These are phyloP conservation scores for Scaptomyza montana DNA, from an alignment of 1,140 invertebrate species.

Conservation along the genomic window DNA sequence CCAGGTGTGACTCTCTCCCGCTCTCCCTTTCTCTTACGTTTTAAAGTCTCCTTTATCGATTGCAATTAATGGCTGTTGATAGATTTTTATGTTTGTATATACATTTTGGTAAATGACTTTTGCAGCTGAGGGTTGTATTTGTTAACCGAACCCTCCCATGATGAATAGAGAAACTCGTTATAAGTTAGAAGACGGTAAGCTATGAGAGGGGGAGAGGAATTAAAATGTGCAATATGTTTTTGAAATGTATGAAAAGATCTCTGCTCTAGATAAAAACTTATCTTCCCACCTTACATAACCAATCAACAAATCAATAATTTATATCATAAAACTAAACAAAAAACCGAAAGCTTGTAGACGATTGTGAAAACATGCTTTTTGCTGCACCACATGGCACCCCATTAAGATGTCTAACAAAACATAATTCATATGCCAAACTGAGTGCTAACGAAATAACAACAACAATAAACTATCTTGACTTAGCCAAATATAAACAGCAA, in stretches of 20 bases:
- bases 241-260: too few relatives aligned
- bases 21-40: constrained; percentile 2
- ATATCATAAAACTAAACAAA: not conserved
- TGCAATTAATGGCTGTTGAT: constrained; percentile 75
- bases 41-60: constrained; percentile 15
- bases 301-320: not conserved
- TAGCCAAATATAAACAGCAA: constrained; percentile 8
- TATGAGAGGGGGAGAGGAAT: not conserved
- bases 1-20: constrained; percentile 73
- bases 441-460: constrained; percentile 37
- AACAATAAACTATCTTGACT: constrained; percentile 15
- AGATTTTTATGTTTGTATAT: constrained; percentile 81
- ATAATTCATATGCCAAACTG: constrained; percentile 51
- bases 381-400: constrained; percentile 9
- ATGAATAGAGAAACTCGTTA: constrained; percentile 16
- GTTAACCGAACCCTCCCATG: not conserved
- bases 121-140: constrained; percentile 41
- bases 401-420: constrained; percentile 41
- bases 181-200: not conserved
- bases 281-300: not conserved
- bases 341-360: not conserved
- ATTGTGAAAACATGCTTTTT: not conserved
- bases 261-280: not conserved
- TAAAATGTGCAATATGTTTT: not conserved
- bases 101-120: constrained; percentile 41